Evolutionary conservation across 30 jellyfish, hydroid and myxozoan genomes (phyloP), one percentile per base, ranked within the genome.

Genomic region (Pseudorhiza aurosa): DNA sequence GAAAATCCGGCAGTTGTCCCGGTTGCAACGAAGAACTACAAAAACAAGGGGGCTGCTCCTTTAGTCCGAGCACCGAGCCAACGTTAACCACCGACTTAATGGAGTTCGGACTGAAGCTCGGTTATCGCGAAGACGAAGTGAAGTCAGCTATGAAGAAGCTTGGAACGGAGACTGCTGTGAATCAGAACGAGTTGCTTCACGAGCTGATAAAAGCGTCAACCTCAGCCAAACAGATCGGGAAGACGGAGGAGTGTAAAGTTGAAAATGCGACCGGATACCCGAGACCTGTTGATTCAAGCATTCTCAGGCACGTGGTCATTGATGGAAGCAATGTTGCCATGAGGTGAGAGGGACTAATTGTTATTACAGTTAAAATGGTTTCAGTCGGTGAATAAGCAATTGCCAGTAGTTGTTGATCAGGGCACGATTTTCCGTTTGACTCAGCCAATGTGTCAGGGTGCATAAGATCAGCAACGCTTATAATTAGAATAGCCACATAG

Each of bases 241-340:
- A 68, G 40, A 24, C 76, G 1, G 95, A 84, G 2, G 87, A 84
- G 18, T 25, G 71, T n/a, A 71, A 63, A 44, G 25, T 59, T 21
- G 88, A 84, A 40, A 74, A 72, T 40, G 28, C 70, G 10, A 47
- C 82, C 12, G 84, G 85, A n/a, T 63, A 72, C 37, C 85, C 87
- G 8, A 56, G 76, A 22, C 88, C 88, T 11, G 42, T 83, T 9
- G 98, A 79, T 70, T 51, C 79, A 31, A 60, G 87, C 65, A 69
- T 78, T 29, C 87, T 92, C 22, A 87, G 98, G 25, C 96, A 85
- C 82, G 80, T 92, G 55, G 98, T 92, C 26, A 86, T 92, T 71
- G 98, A 92, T 92, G 98, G 98, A 22, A 85, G 97, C 36, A 92
- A 92, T 74, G 96, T 92, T n/a, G 98, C 98, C 24, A 92, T 92